Evolutionary conservation across 2,888 invertebrate species (phyloP), one percentile per base, ranked within the genome.

Genomic region (Catocala nupta): DNA sequence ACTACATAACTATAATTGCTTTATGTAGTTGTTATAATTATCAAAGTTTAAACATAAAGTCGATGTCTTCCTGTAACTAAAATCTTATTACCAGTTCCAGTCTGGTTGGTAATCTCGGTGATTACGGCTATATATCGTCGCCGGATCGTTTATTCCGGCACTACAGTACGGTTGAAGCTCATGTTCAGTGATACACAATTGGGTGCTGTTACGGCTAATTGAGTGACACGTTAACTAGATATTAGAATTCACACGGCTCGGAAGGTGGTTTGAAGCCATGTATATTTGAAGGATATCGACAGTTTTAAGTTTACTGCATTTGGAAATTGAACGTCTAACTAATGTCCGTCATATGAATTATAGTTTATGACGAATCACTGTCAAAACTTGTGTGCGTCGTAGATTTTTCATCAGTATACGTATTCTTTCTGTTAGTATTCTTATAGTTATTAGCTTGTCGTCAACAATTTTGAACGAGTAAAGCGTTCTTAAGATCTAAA

Each of bases 111-210:
- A 49, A 55, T 55, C 50, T 60, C 36, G 43, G 50, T 39, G 50
- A 55, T 60, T 60, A 55, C 50, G 55, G 44, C 60, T 45, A 49
- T 60, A 55, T 60, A 55, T 55, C 34, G 44, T 51, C 12, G 36
- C 44, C n/a, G 36, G 50, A 34, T 55, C 60, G 55, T 50, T 55
- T 51, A 55, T 51, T 50, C 44, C 25, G 43, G n/a, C 50, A 49
- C 16, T 16, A 25, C 3, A 16, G 8, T 49, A 34, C 34, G 25
- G 45, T 44, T 3, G 36, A 42, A 51, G 25, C 50, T 55, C 39
- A 55, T 60, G 44, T 60, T 55, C 16, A 39, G 45, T 50, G 11
- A 55, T 51, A 60, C 44, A 60, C 50, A 60, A 55, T 49, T 43
- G 50, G 6, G 36, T 45, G 34, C 55, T 12, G 36, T 60, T 60